Evolutionary conservation across 2,797 vertebrate species (phyloP).

Genomic region (Hoplostethus mediterraneus): DNA sequence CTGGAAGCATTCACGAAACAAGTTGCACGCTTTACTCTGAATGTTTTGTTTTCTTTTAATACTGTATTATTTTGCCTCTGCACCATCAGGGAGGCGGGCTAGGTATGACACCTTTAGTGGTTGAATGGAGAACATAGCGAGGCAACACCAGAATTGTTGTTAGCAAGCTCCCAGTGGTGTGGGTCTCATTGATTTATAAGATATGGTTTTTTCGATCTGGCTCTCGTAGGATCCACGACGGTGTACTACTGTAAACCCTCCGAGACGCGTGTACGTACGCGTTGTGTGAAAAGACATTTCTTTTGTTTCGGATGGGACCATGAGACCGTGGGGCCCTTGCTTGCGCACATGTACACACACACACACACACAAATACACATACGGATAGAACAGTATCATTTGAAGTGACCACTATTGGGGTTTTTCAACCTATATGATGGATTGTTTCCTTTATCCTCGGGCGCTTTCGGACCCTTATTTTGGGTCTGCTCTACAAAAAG

Average conservation of each 20-base stretch:
- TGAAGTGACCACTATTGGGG: conserved; percentile 63
- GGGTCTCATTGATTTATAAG: conserved; percentile 40
- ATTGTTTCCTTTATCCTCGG: conserved; percentile 78
- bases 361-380: conserved; percentile 1
- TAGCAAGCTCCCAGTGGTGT: conserved; percentile 22
- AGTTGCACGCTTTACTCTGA: no score
- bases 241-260: conserved; percentile 38
- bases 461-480: conserved; percentile 79
- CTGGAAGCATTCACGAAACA: no score
- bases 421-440: conserved; percentile 74
- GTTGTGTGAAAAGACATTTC: conserved; percentile 28
- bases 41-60: no score
- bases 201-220: conserved; percentile 27
- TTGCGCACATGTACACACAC: conserved; percentile 5
- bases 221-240: conserved; percentile 33
- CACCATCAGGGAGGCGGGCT: neutral
- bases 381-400: conserved; percentile 36
- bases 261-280: conserved; percentile 30
- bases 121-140: conserved; percentile 28
- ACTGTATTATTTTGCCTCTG: conserved; percentile 16
- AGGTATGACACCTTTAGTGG: neutral
- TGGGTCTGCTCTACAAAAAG: conserved; percentile 76
- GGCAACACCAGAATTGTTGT: conserved; percentile 3
- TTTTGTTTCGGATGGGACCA: neutral
- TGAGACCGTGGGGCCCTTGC: neutral